Percentiles rank a stretch among this genome's conserved stretches.
Conservation (phyloP, 2,888 invertebrate species). For the Lepidochrysops patricia region DNA sequence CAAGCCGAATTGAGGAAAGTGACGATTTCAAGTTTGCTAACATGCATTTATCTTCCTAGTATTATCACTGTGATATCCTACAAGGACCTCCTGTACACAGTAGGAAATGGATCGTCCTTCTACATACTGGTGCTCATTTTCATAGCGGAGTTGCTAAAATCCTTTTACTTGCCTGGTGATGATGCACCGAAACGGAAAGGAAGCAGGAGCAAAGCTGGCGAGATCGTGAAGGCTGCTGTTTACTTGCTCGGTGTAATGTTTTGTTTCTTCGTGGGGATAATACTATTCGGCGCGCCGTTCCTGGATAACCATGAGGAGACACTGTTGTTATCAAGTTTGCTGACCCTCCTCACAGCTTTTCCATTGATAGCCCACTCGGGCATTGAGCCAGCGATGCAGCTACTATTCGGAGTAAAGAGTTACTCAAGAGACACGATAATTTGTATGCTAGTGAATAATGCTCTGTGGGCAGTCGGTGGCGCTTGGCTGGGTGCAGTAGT, state of each 20-base stretch:
- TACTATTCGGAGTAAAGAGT: constrained; percentile 68
- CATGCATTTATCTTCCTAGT: constrained; percentile 77
- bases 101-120: constrained; percentile 72
- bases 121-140: constrained; percentile 58
- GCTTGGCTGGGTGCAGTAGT: constrained; percentile 90
- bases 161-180: constrained; percentile 52
- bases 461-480: constrained; percentile 78
- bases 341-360: constrained; percentile 77
- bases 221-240: constrained; percentile 64
- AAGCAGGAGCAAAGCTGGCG: constrained; percentile 56
- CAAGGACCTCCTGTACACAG: constrained; percentile 73
- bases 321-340: constrained; percentile 76
- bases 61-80: constrained; percentile 73
- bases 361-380: constrained; percentile 78
- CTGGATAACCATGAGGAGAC: constrained; percentile 79
- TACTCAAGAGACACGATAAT: constrained; percentile 66
- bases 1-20: constrained; percentile 55
- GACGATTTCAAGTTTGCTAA: constrained; percentile 70
- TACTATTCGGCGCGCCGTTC: constrained; percentile 81
- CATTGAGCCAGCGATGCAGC: constrained; percentile 67
- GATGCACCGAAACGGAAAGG: constrained; percentile 54
- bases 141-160: constrained; percentile 73
- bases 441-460: constrained; percentile 74
- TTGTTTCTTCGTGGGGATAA: constrained; percentile 74
- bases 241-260: constrained; percentile 59